These are phyloP conservation scores for Drosophila mercatorum DNA, from an alignment of 2,888 invertebrate genomes.

Conservation along the genomic window DNA sequence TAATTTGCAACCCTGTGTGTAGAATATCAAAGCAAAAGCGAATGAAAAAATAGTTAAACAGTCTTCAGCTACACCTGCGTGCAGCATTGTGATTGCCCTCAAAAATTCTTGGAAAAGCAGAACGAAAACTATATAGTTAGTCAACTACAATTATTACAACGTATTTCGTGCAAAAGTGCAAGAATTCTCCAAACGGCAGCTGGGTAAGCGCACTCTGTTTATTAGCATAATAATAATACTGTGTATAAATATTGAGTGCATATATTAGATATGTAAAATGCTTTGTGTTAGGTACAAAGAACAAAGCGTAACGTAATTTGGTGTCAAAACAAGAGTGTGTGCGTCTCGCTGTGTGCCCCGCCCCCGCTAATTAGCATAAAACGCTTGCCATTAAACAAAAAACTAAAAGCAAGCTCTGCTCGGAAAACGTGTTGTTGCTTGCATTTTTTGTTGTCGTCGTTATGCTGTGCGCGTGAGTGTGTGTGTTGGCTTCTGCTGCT, in stretches of 20 bases:
- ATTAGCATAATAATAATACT: constrained; percentile 14
- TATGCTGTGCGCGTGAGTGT: constrained; percentile 20
- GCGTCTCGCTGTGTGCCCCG: constrained; percentile 30
- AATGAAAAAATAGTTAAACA: constrained; percentile 55
- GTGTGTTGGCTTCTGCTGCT: constrained; percentile 42
- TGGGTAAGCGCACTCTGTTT: constrained; percentile 38
- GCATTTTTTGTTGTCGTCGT: constrained; percentile 42
- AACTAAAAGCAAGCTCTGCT: constrained; percentile 33
- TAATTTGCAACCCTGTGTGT: constrained; percentile 70
- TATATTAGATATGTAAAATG: constrained; percentile 32
- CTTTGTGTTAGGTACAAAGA: constrained; percentile 50
- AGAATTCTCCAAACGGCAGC: constrained; percentile 4
- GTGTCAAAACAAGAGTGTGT: constrained; percentile 37
- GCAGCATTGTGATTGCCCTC: constrained; percentile 38
- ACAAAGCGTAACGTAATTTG: constrained; percentile 64
- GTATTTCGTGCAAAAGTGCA: constrained; percentile 14
- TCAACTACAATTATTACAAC: neutral
- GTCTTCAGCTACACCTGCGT: constrained; percentile 68
- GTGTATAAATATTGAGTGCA: constrained; percentile 5
- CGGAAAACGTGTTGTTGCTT: constrained; percentile 64
- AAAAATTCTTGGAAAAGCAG: constrained; percentile 25
- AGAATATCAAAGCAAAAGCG: constrained; percentile 70
- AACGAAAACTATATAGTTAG: constrained; percentile 9
- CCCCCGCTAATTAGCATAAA: constrained; percentile 64
- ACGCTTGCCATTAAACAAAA: constrained; percentile 34